Conservation (phyloP, 2,797 vertebrate genomes). For the Acanthornis magna region DNA sequence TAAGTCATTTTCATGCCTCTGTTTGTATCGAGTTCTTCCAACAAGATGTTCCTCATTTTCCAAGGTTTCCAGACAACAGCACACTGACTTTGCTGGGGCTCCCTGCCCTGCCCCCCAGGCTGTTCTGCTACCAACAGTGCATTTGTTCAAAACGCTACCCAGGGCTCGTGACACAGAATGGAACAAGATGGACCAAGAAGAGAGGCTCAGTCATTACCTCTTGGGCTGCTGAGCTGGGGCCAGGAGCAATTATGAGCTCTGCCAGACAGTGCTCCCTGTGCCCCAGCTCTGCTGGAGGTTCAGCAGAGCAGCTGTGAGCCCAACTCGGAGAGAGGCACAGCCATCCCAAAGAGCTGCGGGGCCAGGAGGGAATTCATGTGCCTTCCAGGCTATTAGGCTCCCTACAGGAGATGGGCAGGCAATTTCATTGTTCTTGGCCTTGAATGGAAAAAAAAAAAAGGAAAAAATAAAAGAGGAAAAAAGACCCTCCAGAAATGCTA, state of each 20-base stretch:
- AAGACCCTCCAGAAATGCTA: neutral
- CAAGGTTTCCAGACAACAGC: neutral
- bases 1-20: neutral
- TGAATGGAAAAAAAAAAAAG: neutral
- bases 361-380: neutral
- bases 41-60: neutral
- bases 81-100: neutral
- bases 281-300: neutral
- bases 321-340: neutral
- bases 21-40: neutral
- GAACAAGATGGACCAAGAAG: neutral
- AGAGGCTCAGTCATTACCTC: neutral
- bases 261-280: neutral
- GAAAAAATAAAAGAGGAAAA: neutral
- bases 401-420: neutral
- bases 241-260: neutral
- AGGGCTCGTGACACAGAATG: neutral
- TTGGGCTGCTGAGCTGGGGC: neutral
- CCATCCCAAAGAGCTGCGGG: neutral
- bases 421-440: neutral
- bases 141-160: neutral
- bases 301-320: neutral
- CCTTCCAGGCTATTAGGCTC: conserved; percentile 15
- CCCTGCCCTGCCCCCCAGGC: neutral
- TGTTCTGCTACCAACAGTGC: neutral